These are phyloP conservation scores for Epinephelus coioides DNA, from an alignment of 2,797 vertebrate species.

Conservation along the genomic window DNA sequence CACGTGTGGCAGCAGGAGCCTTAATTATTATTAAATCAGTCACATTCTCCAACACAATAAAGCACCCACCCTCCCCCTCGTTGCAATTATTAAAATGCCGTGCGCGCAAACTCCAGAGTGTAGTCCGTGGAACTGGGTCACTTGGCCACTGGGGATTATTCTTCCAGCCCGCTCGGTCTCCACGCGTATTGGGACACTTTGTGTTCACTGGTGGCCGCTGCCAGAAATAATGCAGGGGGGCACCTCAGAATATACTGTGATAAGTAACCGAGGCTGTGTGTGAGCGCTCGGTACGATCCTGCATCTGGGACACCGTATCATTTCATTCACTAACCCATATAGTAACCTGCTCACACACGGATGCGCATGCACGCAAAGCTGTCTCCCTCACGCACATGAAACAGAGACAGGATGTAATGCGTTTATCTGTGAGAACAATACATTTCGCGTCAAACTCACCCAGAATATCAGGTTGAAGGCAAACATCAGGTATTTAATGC, in stretches of 20 bases:
- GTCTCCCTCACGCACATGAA: background rate
- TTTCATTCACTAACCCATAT: conserved; percentile 32
- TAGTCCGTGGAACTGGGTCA: conserved; percentile 80
- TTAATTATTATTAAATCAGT: conserved; percentile 40
- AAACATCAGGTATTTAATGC: conserved; percentile 97
- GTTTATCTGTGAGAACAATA: background rate
- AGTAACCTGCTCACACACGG: conserved; percentile 39
- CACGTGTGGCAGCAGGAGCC: conserved; percentile 45
- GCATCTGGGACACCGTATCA: conserved; percentile 44
- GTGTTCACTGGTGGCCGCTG: conserved; percentile 33
- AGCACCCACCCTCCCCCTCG: background rate
- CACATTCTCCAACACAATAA: conserved; percentile 20
- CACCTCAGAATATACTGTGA: background rate
- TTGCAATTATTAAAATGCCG: conserved; percentile 65
- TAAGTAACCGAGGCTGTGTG: conserved; percentile 4
- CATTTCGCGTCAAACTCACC: conserved; percentile 86
- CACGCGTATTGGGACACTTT: conserved; percentile 58
- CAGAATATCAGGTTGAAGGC: conserved; percentile 97
- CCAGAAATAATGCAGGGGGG: conserved; percentile 22
- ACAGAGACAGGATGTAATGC: conserved; percentile 11
- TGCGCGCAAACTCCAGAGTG: conserved; percentile 64
- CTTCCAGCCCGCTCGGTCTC: conserved; percentile 42
- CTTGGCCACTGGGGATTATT: conserved; percentile 83
- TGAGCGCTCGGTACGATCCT: conserved; percentile 16
- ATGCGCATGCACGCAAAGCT: conserved; percentile 11